These are phyloP conservation scores for Chrosomus eos DNA, from an alignment of 2,797 vertebrate genomes.

Conservation along the genomic window DNA sequence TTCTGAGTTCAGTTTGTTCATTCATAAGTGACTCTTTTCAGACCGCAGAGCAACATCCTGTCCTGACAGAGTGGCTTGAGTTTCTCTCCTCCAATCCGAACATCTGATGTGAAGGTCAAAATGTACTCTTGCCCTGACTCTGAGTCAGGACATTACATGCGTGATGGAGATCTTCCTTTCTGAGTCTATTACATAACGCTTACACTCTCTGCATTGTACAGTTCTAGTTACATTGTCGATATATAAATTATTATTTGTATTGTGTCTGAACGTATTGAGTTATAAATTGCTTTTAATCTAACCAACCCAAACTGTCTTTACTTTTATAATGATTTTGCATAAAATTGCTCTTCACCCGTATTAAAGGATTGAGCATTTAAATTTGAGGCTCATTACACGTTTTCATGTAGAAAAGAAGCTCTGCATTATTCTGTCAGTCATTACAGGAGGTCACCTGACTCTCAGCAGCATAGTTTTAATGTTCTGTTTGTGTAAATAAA, in stretches of 20 bases:
- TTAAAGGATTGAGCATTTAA: background rate
- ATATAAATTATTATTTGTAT: background rate
- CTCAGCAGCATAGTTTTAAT: background rate
- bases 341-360: background rate
- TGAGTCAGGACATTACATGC: too few relatives aligned
- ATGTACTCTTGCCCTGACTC: background rate
- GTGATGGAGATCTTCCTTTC: too few relatives aligned
- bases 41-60: conserved; percentile 57
- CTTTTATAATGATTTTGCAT: background rate
- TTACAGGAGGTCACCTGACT: background rate
- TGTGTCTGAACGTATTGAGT: background rate
- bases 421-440: background rate
- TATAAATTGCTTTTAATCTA: background rate
- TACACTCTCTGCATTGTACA: background rate
- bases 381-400: background rate
- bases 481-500: conserved; percentile 8
- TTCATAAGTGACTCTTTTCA: conserved; percentile 34
- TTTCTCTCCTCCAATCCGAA: conserved; percentile 59
- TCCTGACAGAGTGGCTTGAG: conserved; percentile 67
- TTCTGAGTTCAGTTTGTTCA: background rate
- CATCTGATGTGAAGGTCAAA: conserved; percentile 50
- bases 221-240: background rate
- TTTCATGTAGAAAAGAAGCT: background rate
- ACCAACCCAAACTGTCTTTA: background rate
- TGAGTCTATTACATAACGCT: background rate